Conservation (phyloP, 2,797 vertebrate genomes). For the Oreochromis mossambicus region DNA sequence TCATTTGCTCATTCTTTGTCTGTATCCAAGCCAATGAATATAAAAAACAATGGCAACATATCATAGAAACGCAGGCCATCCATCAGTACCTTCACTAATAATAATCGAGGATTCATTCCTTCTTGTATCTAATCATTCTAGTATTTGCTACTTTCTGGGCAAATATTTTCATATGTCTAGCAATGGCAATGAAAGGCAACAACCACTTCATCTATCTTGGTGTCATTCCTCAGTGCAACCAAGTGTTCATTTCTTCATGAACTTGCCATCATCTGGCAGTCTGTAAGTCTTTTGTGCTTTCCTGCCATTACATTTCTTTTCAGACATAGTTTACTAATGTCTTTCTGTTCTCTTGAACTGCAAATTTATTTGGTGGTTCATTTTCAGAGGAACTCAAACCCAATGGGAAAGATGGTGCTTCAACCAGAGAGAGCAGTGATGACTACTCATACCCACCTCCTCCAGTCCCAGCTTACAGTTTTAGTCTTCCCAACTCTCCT, state of each 20-base stretch:
- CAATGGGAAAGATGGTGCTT: background rate
- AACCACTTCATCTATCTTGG: background rate
- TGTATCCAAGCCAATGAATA: background rate
- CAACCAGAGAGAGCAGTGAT: background rate
- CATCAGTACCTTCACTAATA: background rate
- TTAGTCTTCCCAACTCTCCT: conserved; percentile 54
- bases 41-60: background rate
- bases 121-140: background rate
- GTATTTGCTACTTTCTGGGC: background rate
- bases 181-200: background rate
- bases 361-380: background rate
- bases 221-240: background rate
- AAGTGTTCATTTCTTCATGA: background rate
- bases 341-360: background rate
- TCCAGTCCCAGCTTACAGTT: conserved; percentile 46
- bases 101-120: background rate
- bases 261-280: background rate
- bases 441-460: conserved; percentile 61
- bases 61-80: background rate
- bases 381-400: conserved; percentile 20
- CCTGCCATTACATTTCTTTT: background rate
- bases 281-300: background rate
- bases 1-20: background rate
- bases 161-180: background rate
- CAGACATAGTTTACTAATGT: background rate